A percentile compares a stretch with the other conserved stretches of the same genome.
phyloP scores from a whole-genome alignment of 2,797 vertebrate species.

The Spinibarbus caldwelli region DNA sequence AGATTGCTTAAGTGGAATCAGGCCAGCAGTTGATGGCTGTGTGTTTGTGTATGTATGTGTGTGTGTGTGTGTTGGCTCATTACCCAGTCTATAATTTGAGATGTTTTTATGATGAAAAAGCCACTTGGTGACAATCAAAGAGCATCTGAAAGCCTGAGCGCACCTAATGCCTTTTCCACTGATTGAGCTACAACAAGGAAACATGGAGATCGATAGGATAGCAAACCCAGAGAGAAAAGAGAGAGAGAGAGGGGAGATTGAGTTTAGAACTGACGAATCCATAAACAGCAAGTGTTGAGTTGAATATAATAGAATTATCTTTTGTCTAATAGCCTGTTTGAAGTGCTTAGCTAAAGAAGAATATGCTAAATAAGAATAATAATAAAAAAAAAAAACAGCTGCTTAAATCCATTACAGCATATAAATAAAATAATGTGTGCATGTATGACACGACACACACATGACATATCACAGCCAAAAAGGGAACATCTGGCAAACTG shows the following conservation, averaged over 20 bases:
- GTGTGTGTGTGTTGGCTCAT: too few species aligned
- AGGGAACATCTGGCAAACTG: slow-evolving; percentile 11
- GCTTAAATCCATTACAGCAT: neutral
- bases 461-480: slow-evolving; percentile 8
- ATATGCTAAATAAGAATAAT: slow-evolving; percentile 8
- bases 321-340: slow-evolving; percentile 11
- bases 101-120: slow-evolving; percentile 52
- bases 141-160: slow-evolving; percentile 43
- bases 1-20: slow-evolving; percentile 49
- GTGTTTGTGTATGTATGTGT: neutral
- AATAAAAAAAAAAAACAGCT: neutral
- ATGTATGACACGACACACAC: neutral
- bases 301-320: slow-evolving; percentile 25
- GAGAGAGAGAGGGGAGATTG: neutral
- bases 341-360: neutral
- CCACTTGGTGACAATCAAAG: slow-evolving; percentile 55
- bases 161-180: slow-evolving; percentile 46
- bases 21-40: slow-evolving; percentile 46
- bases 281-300: slow-evolving; percentile 19
- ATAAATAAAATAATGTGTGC: neutral
- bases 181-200: slow-evolving; percentile 40
- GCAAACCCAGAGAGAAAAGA: slow-evolving; percentile 15
- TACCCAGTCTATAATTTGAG: too few species aligned
- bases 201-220: slow-evolving; percentile 42
- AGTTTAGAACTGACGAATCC: slow-evolving; percentile 11